Conservation (phyloP, 2,113 vertebrate genomes). For the Clarias magur region DNA sequence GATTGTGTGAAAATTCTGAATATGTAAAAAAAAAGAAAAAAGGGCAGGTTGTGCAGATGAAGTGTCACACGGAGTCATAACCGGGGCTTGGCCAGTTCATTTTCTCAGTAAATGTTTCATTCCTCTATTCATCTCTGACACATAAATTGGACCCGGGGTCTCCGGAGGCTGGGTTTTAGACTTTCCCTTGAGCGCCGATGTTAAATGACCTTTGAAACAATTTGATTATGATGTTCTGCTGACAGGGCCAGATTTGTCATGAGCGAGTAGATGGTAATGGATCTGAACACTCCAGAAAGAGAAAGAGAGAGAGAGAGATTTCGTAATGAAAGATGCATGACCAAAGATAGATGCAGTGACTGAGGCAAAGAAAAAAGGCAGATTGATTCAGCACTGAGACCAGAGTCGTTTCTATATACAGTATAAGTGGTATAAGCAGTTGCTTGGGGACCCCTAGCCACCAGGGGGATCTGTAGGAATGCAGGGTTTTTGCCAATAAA, state of each 20-base stretch:
- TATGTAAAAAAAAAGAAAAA: background rate
- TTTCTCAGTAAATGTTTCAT: constrained; percentile 74
- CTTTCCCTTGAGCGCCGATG: constrained; percentile 73
- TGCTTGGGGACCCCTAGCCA: background rate
- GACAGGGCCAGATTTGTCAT: constrained; percentile 76
- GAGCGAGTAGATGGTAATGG: constrained; percentile 72
- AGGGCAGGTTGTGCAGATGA: constrained; percentile 59
- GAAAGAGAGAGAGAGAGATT: constrained; percentile 29
- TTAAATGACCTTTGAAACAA: constrained; percentile 81
- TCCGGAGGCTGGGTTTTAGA: constrained; percentile 70
- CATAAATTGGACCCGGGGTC: constrained; percentile 72
- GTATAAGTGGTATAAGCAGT: background rate
- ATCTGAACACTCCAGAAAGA: constrained; percentile 67
- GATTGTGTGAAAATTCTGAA: constrained; percentile 38
- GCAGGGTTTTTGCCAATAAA: background rate
- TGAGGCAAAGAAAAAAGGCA: background rate
- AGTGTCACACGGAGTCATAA: constrained; percentile 70
- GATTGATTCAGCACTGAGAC: background rate
- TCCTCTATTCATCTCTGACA: constrained; percentile 77
- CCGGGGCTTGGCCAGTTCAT: constrained; percentile 69
- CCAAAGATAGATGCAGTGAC: background rate
- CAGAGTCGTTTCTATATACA: background rate
- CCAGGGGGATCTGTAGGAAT: background rate
- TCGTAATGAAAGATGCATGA: background rate
- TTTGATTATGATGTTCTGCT: constrained; percentile 78